Evolutionary conservation across 2,888 invertebrate species (phyloP), one percentile per base, ranked within the genome.

Genomic region (Drosophila kokeensis): DNA sequence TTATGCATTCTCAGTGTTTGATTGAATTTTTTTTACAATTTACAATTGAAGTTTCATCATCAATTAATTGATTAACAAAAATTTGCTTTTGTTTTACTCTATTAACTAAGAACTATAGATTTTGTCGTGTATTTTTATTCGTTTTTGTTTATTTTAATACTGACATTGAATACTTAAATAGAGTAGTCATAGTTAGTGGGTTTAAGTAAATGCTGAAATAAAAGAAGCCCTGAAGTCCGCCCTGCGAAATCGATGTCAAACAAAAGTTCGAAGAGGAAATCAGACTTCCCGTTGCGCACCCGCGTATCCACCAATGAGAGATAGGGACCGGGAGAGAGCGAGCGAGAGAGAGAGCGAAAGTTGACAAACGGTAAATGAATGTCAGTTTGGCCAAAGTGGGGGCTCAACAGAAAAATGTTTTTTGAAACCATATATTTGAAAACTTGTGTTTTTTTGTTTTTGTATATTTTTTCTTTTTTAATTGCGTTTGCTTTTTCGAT

Each of bases 401-500:
- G 61, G 69, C 60, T 63, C 68, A 40, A 69, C 62, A 67, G 55
- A 15, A 42, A 15, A 45, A 24, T 45, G 24, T 40, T 57, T 29
- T 57, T 72, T 76, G 81, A 81, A 80, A 81, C 81, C 81, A 87
- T 81, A 82, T 69, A 55, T 64, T 55, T 55, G 55, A 81, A 84
- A 82, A 78, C 69, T 76, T 71, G 67, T 64, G 70, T 79, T 74
- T 74, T 57, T 81, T 73, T 78, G 59, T 86, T 64, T 79, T 67
- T 71, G 54, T 54, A 38, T 38, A 55, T 69, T 74, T 68, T 70
- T 83, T 58, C 42, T 42, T 73, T 85, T 84, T 85, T 87, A 85
- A 87, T 87, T 85, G 86, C 81, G 67, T 84, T 85, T 85, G 86
- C 75, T 82, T 87, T 82, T 74, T 86, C 81, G 72, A 82, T 85